Evolutionary conservation across 1,140 invertebrate genomes (phyloP).

Genomic region (Eriocheir sinensis): DNA sequence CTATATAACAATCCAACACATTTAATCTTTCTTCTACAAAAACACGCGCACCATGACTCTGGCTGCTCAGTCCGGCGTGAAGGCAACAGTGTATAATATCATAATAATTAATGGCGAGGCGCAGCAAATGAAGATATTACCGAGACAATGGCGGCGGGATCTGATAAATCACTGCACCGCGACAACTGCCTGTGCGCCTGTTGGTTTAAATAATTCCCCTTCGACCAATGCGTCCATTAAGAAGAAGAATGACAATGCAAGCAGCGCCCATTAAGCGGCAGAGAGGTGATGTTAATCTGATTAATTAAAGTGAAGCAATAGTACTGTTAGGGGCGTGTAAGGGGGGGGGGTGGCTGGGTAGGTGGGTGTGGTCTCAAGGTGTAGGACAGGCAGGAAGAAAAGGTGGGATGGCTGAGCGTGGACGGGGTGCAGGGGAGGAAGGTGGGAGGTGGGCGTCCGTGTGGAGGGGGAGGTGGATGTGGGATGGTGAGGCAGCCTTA

Average conservation of each 20-base stretch:
- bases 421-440: background rate
- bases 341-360: background rate
- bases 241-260: background rate
- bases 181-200: background rate
- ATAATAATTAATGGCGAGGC: background rate
- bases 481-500: no score
- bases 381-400: background rate
- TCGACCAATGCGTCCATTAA: background rate
- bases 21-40: background rate
- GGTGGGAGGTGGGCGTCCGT: background rate
- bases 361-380: background rate
- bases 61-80: background rate
- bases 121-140: background rate
- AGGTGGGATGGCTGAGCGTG: background rate
- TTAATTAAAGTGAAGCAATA: slow-evolving; percentile 26
- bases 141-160: background rate
- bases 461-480: background rate
- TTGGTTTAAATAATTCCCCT: background rate
- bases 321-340: background rate
- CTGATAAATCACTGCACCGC: slow-evolving; percentile 1
- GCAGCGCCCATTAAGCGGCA: background rate
- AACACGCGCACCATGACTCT: background rate
- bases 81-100: background rate
- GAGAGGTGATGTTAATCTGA: background rate
- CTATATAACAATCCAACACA: no score